Evolutionary conservation across 2,888 invertebrate species (phyloP), one percentile per base, ranked within the genome.

Genomic region (Apotomis betuletana): DNA sequence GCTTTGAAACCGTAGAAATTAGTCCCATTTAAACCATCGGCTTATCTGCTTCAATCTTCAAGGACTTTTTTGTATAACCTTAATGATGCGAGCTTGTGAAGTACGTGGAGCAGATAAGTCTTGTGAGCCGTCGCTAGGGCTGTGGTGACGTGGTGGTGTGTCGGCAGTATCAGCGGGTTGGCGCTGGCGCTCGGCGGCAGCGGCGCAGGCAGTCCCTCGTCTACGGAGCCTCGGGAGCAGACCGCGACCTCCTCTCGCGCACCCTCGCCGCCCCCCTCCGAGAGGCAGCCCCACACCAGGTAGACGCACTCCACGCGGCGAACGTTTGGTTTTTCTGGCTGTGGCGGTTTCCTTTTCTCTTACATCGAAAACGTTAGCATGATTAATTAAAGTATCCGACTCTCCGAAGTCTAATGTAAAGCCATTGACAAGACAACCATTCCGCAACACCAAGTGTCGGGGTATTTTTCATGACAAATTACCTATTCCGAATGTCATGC

Each of bases 81-180:
- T 4, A 54, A 63, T 51, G 41, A 52, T 75, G 70, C 67, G 68
- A 77, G 69, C 76, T 46, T 78, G 74, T 69, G 70, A 76, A 77
- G 65, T 68, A 74, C 62, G 83, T 90, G 91, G 91, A 91, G 92
- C 91, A 91, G 89, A 81, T 91, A 89, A 82, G 90, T 87, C 82
- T 80, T 78, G 80, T 81, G 80, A 82, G 79, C 79, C 79, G 81
- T 82, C 83, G 87, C 85, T 89, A 90, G 91, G 91, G 91, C 87
- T 88, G 86, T 91, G 92, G 92, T 93, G 92, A 93, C 90, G 87
- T 92, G 88, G 91, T 91, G 89, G 84, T 92, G 93, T 93, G 90
- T 93, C 91, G 89, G 85, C 94, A 94, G 94, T 89, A 93, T 94
- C 91, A 92, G 87, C 92, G 94, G 94, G 84, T 80, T 94, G 93